These are phyloP conservation scores for Leptopilina myrica DNA, from an alignment of 2,888 invertebrate genomes.

Conservation along the genomic window DNA sequence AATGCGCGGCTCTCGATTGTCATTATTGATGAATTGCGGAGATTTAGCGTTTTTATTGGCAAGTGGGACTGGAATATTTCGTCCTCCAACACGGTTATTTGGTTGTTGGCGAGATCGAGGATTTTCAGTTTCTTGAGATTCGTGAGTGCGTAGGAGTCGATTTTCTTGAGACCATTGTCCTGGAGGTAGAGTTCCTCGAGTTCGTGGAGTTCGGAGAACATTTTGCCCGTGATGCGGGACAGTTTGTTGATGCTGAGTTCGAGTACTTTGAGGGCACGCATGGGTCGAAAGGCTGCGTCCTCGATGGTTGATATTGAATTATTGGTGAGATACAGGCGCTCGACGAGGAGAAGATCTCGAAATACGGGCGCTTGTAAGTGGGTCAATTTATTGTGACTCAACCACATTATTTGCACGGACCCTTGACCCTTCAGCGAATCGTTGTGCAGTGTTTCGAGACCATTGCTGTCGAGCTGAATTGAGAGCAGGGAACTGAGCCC, in stretches of 20 bases:
- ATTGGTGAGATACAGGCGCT: slow-evolving; percentile 88
- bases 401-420: slow-evolving; percentile 92
- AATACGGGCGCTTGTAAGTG: slow-evolving; percentile 86
- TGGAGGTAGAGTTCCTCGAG: slow-evolving; percentile 89
- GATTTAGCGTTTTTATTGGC: slow-evolving; percentile 84
- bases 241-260: slow-evolving; percentile 89
- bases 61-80: slow-evolving; percentile 86
- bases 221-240: slow-evolving; percentile 83
- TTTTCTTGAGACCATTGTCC: slow-evolving; percentile 83
- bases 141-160: slow-evolving; percentile 86
- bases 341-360: slow-evolving; percentile 86
- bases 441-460: slow-evolving; percentile 85
- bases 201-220: slow-evolving; percentile 87
- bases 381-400: slow-evolving; percentile 88
- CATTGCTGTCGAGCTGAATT: slow-evolving; percentile 89
- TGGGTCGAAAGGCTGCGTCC: slow-evolving; percentile 87
- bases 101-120: slow-evolving; percentile 89
- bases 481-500: slow-evolving; percentile 82
- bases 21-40: slow-evolving; percentile 86
- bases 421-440: slow-evolving; percentile 88
- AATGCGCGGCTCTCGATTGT: slow-evolving; percentile 87
- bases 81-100: slow-evolving; percentile 84
- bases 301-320: slow-evolving; percentile 90
- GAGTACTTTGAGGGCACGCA: slow-evolving; percentile 87
- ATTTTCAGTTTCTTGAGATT: slow-evolving; percentile 86